phyloP scores from a whole-genome alignment of 2,113 vertebrate genomes.

The Alligator sinensis region DNA sequence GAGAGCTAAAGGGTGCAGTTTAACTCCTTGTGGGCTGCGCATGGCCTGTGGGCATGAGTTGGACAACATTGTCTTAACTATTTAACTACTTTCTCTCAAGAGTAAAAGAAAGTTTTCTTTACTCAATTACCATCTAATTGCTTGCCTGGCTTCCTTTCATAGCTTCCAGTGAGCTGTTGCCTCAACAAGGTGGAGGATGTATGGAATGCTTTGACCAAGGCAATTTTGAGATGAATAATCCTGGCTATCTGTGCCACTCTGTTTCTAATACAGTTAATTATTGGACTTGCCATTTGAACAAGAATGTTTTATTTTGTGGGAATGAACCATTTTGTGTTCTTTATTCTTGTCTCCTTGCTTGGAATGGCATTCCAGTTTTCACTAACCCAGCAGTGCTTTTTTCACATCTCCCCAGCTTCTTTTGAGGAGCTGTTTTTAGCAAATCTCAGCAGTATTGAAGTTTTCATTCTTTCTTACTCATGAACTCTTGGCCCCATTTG shows the following conservation, averaged over 20 bases:
- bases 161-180: neutral
- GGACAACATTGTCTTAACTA: no score
- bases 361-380: neutral
- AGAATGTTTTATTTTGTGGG: neutral
- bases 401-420: neutral
- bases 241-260: no score
- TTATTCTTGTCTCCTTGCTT: neutral
- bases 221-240: neutral
- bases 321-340: neutral
- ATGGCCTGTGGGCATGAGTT: no score
- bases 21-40: no score
- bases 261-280: no score
- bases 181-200: neutral
- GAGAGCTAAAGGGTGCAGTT: no score
- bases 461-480: neutral
- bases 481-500: constrained; percentile 10
- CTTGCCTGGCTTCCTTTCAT: neutral
- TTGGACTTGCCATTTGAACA: neutral
- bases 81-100: neutral
- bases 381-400: neutral
- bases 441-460: neutral
- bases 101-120: neutral
- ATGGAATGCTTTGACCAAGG: neutral
- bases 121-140: neutral
- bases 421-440: neutral